Evolutionary conservation across 92 coral and sea anemone genomes (phyloP).

Genomic region (Paragorgia papillata): DNA sequence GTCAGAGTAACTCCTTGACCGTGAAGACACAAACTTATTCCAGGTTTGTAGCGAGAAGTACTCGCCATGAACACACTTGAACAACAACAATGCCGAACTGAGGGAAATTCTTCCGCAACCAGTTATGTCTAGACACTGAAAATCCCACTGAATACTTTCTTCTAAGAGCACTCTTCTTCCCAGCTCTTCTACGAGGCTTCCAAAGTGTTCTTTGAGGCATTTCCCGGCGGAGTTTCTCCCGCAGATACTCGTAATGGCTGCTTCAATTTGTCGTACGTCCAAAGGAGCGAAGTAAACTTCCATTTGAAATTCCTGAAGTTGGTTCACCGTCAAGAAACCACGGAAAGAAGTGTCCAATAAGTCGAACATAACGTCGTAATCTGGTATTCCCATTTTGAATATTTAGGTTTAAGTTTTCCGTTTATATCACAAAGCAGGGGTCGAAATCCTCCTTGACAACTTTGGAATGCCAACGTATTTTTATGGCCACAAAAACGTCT

Average conservation of each 20-base stretch:
- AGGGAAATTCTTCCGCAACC: slow-evolving; percentile 76
- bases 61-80: slow-evolving; percentile 90
- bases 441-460: slow-evolving; percentile 18
- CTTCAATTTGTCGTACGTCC: slow-evolving; percentile 85
- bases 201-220: slow-evolving; percentile 82
- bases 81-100: slow-evolving; percentile 79
- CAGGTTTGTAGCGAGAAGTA: slow-evolving; percentile 85
- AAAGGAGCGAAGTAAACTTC: slow-evolving; percentile 69
- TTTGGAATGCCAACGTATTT: slow-evolving; percentile 18
- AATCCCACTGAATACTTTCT: slow-evolving; percentile 95
- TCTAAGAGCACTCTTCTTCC: slow-evolving; percentile 84
- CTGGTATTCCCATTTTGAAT: slow-evolving; percentile 88
- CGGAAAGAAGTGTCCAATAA: slow-evolving; percentile 75
- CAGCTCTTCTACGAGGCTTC: slow-evolving; percentile 72
- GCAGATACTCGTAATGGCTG: slow-evolving; percentile 73
- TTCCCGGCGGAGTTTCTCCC: slow-evolving; percentile 77
- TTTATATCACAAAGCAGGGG: no score
- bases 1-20: slow-evolving; percentile 62
- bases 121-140: slow-evolving; percentile 77
- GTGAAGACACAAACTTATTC: slow-evolving; percentile 72
- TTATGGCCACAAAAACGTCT: neutral
- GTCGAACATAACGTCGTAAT: slow-evolving; percentile 90
- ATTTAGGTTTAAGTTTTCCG: no score
- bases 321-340: slow-evolving; percentile 75
- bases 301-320: slow-evolving; percentile 81